Evolutionary conservation across 2,888 invertebrate genomes (phyloP).

Genomic region (Thecophora atra): DNA sequence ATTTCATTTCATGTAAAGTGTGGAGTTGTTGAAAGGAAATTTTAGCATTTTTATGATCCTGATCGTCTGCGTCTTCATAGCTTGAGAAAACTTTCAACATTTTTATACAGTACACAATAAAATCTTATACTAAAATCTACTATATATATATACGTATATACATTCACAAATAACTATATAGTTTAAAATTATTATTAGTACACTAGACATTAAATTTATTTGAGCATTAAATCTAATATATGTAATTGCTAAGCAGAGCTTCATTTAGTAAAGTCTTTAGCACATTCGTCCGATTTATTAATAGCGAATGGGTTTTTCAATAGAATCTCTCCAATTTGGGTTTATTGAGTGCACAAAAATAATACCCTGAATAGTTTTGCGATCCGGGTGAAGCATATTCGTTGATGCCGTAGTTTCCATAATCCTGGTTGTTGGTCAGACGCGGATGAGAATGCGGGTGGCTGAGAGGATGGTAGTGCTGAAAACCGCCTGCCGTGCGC

Average conservation of each 20-base stretch:
- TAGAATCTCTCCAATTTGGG: conserved; percentile 64
- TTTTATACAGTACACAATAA: background rate
- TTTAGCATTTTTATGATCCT: background rate
- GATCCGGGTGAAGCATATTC: conserved; percentile 63
- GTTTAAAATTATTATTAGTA: background rate
- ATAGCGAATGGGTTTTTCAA: conserved; percentile 41
- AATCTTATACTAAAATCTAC: background rate
- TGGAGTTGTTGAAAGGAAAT: background rate
- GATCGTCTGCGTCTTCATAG: background rate
- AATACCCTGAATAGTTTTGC: conserved; percentile 66
- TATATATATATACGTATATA: conserved; percentile 12
- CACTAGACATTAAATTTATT: conserved; percentile 31
- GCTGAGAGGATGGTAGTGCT: conserved; percentile 50
- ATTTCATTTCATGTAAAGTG: background rate
- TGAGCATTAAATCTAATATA: conserved; percentile 33
- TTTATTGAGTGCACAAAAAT: conserved; percentile 65
- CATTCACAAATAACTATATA: conserved; percentile 13
- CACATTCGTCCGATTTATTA: conserved; percentile 25
- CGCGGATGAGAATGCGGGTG: conserved; percentile 48
- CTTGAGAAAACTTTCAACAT: background rate
- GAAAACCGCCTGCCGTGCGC: conserved; percentile 63
- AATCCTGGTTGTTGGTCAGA: conserved; percentile 51
- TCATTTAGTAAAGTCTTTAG: conserved; percentile 22
- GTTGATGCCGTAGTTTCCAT: conserved; percentile 61
- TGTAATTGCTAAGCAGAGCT: background rate